Evolutionary conservation across 2,888 invertebrate species (phyloP).

Genomic region (Spisula subtruncata): DNA sequence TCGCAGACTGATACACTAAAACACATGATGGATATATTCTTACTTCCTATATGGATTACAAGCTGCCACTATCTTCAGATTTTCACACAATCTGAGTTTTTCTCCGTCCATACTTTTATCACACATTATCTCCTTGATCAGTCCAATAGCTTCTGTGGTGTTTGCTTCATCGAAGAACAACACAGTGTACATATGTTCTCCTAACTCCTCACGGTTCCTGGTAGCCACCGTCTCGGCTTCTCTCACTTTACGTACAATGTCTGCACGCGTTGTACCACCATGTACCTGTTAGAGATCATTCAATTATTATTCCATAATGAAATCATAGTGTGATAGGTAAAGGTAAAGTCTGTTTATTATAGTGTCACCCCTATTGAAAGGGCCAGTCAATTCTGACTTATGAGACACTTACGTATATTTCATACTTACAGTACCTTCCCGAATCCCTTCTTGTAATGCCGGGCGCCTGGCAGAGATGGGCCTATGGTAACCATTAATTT

Average conservation of each 20-base stretch:
- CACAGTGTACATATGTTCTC: conserved; percentile 80
- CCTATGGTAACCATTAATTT: no score
- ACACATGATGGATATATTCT: conserved; percentile 13
- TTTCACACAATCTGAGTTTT: conserved; percentile 73
- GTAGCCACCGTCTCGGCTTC: conserved; percentile 78
- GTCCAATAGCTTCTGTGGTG: conserved; percentile 84
- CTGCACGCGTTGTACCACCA: conserved; percentile 83
- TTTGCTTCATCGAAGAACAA: conserved; percentile 87
- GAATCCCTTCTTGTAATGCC: no score
- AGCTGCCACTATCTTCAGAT: conserved; percentile 85
- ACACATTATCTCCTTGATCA: conserved; percentile 79
- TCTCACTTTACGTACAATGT: conserved; percentile 82
- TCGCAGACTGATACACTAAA: no score
- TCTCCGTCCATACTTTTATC: conserved; percentile 83
- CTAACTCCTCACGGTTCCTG: conserved; percentile 70
- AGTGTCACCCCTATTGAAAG: no score
- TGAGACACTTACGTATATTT: no score
- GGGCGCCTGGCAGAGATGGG: no score
- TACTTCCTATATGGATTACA: conserved; percentile 87
- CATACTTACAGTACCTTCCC: no score
- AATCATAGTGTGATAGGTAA: no score
- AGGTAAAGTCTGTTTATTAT: no score
- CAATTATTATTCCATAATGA: no score
- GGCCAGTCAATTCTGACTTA: no score
- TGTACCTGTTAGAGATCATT: no score